phyloP scores from a whole-genome alignment of 2,888 invertebrate genomes.

The Serripes groenlandicus region DNA sequence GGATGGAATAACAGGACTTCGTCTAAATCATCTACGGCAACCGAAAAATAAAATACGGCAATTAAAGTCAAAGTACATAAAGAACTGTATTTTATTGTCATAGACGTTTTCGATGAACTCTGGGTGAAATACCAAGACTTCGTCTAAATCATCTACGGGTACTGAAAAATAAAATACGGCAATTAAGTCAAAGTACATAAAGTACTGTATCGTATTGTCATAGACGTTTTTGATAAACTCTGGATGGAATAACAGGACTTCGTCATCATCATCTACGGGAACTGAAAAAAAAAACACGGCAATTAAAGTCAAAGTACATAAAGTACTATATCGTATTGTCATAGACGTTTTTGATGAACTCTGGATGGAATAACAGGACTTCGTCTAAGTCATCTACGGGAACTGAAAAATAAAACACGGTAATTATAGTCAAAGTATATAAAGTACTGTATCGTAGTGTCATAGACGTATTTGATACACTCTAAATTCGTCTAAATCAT shows the following conservation, averaged over 20 bases:
- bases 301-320: background rate
- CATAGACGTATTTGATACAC: background rate
- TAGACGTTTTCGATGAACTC: no score
- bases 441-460: background rate
- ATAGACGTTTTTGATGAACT: background rate
- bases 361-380: background rate
- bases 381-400: background rate
- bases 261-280: background rate
- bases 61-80: no score
- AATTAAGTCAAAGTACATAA: no score
- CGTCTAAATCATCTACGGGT: no score
- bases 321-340: background rate
- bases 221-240: no score
- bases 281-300: background rate
- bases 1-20: no score
- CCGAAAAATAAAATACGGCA: no score
- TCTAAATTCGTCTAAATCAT: background rate
- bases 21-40: no score
- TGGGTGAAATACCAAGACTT: no score
- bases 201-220: no score
- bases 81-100: no score
- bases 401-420: background rate
- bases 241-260: conserved; percentile 1
- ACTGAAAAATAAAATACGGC: no score
- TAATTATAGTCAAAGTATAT: background rate